Conservation (phyloP, 2,113 vertebrate genomes). For the Ploceus nigricollis region DNA sequence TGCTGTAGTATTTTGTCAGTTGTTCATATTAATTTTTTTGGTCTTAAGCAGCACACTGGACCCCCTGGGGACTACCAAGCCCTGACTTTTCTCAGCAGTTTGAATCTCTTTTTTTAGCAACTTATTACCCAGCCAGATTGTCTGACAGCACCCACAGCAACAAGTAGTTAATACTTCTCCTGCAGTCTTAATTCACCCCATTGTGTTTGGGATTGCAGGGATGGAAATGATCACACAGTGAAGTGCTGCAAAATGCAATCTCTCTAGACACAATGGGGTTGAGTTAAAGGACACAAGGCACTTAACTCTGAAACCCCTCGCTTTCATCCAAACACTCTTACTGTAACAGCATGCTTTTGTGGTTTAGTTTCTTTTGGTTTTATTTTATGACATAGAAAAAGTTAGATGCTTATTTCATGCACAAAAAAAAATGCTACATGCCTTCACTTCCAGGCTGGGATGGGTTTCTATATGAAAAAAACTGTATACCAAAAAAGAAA, state of each 20-base stretch:
- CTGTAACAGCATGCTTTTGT: slow-evolving; percentile 22
- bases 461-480: not conserved
- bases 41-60: not conserved
- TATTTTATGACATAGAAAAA: not conserved
- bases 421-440: not conserved
- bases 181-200: slow-evolving; percentile 29
- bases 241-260: slow-evolving; percentile 47
- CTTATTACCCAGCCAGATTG: not conserved
- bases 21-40: slow-evolving; percentile 2
- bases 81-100: not conserved
- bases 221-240: slow-evolving; percentile 19
- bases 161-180: slow-evolving; percentile 36
- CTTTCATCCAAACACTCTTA: slow-evolving; percentile 15
- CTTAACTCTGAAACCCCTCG: slow-evolving; percentile 35
- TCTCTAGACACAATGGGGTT: slow-evolving; percentile 46
- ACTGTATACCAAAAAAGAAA: not conserved
- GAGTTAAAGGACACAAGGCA: slow-evolving; percentile 21
- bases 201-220: slow-evolving; percentile 41
- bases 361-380: not conserved
- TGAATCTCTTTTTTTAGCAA: slow-evolving; percentile 1
- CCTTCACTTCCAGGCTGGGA: not conserved
- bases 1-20: not conserved
- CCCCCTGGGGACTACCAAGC: not conserved
- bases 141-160: slow-evolving; percentile 10
- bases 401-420: not conserved